These are phyloP conservation scores for Lepilemur ruficaudatus DNA, from an alignment of 2,797 vertebrate genomes.

Conservation along the genomic window DNA sequence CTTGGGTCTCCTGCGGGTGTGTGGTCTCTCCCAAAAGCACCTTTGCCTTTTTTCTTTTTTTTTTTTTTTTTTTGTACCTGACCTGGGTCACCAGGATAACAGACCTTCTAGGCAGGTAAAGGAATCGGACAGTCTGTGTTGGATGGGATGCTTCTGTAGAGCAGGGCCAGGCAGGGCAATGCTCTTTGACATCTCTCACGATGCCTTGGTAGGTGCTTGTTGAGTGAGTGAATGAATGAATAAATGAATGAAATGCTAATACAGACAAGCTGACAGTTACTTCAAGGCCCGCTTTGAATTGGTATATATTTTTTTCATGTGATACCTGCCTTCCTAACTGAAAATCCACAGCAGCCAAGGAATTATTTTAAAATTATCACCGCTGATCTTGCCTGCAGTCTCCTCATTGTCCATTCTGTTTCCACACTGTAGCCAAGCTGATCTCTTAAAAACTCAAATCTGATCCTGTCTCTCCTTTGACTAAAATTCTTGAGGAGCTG, in stretches of 20 bases:
- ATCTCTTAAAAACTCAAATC: constrained; percentile 3
- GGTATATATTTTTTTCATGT: not conserved
- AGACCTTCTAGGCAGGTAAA: constrained; percentile 47
- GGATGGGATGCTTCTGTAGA: not conserved
- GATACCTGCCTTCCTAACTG: not conserved
- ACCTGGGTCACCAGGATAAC: not conserved
- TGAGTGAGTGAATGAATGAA: not conserved
- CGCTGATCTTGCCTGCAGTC: not conserved
- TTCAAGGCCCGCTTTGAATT: not conserved
- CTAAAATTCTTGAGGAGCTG: not conserved
- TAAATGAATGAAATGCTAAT: constrained; percentile 19
- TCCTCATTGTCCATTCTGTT: not conserved
- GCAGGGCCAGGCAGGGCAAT: not conserved
- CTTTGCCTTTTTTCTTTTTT: not conserved
- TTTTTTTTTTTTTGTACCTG: not conserved
- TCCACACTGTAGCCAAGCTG: not conserved
- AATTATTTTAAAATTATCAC: constrained; percentile 1
- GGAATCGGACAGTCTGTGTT: not conserved
- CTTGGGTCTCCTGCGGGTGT: not conserved
- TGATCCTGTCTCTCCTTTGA: not conserved
- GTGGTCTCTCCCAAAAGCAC: not conserved
- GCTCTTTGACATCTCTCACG: not conserved
- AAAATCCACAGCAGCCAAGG: not conserved
- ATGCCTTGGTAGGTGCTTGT: not conserved
- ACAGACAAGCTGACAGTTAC: not conserved